Percentiles rank a stretch among this genome's conserved stretches.
These are phyloP conservation scores for Sinhomidia bicolor DNA, from an alignment of 2,888 invertebrate genomes.

Conservation along the genomic window DNA sequence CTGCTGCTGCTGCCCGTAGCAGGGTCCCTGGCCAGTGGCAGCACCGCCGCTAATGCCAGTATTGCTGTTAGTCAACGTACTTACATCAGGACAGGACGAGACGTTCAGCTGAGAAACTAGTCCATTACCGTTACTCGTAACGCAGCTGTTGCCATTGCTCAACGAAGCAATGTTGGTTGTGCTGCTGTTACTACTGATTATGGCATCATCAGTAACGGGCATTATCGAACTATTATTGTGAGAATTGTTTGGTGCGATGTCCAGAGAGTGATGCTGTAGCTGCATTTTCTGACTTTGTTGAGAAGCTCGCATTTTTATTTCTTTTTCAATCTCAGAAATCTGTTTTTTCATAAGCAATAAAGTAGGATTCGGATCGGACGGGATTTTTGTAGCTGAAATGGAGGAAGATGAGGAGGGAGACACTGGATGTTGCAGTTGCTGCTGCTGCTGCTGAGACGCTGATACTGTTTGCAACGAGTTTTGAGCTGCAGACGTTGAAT, in stretches of 20 bases:
- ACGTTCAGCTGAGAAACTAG: slow-evolving; percentile 64
- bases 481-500: slow-evolving; percentile 15
- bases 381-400: slow-evolving; percentile 63
- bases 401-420: slow-evolving; percentile 57
- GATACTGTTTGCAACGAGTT: slow-evolving; percentile 17
- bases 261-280: slow-evolving; percentile 48
- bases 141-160: slow-evolving; percentile 61
- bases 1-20: slow-evolving; percentile 58
- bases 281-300: slow-evolving; percentile 75
- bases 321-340: slow-evolving; percentile 88
- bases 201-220: slow-evolving; percentile 53
- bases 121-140: slow-evolving; percentile 70
- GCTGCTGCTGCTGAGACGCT: slow-evolving; percentile 41
- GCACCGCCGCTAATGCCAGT: neutral
- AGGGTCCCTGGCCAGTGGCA: slow-evolving; percentile 43
- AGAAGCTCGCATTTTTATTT: slow-evolving; percentile 84
- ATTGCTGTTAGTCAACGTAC: slow-evolving; percentile 49
- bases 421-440: slow-evolving; percentile 53
- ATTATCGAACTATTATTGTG: slow-evolving; percentile 57
- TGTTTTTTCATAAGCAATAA: slow-evolving; percentile 86
- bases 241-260: slow-evolving; percentile 46
- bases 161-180: slow-evolving; percentile 43
- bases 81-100: slow-evolving; percentile 70
- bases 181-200: slow-evolving; percentile 50
- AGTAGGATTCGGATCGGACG: slow-evolving; percentile 89